Evolutionary conservation across 1,140 invertebrate genomes (phyloP), one percentile per base, ranked within the genome.

Genomic region (Physella acuta): DNA sequence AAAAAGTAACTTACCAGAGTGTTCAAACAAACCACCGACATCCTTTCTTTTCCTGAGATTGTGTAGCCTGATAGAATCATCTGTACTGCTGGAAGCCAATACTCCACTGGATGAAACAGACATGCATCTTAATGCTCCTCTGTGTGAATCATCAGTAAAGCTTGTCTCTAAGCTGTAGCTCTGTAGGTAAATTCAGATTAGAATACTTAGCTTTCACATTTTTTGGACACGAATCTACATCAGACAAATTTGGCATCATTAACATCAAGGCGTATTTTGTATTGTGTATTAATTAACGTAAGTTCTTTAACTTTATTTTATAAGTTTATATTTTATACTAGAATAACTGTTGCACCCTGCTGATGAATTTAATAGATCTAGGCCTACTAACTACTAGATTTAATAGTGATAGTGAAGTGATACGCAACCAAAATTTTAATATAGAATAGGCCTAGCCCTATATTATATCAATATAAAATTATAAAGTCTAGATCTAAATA

Each of bases 121-220:
- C 3, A 96, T 77, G 75, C 89, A 89, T 75, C 92, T 88, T 1
- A 98, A 87, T 75, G 93, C 92, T 4, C 90, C 90, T 71, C 88
- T 86, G 82, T 97, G 95, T 28, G 90, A 92, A 79, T 94, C 92
- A 68, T 91, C 92, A 0, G 93, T 93, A 86, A 97, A 96, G 73
- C 89, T 93, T 78, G 91, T 90, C 53, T 81, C 74, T 34, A 83
- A 68, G 31, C 73, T 75, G 31, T 60, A 75, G 55, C 67, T 65
- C 80, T 81, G 64, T 53, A 69, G 73, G 30, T 53, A 28, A 26
- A 62, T 14, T 11, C 28, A n/a, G 24, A 14, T 11, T n/a, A n/a
- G n/a, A n/a, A n/a, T n/a, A n/a, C n/a, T n/a, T n/a, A n/a, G n/a
- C n/a, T n/a, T n/a, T n/a, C n/a, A n/a, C n/a, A n/a, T n/a, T n/a